Evolutionary conservation across 1,140 invertebrate species (phyloP).

Genomic region (Leptonema lineaticorne): DNA sequence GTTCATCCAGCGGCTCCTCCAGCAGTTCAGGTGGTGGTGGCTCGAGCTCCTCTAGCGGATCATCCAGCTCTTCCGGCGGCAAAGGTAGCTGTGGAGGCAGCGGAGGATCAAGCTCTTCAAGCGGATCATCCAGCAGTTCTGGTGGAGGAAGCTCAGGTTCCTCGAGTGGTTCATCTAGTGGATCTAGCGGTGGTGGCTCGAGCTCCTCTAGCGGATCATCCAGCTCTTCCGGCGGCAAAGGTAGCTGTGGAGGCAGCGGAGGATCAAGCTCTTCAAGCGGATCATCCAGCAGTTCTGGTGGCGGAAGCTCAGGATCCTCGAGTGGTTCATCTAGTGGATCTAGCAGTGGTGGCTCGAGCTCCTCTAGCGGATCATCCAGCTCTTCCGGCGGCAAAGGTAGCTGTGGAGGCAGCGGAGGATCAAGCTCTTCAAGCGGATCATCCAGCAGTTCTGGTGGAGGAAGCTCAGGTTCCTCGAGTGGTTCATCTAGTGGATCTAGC

Average conservation of each 20-base stretch:
- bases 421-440: background rate
- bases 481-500: background rate
- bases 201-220: background rate
- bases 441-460: background rate
- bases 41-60: background rate
- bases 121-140: background rate
- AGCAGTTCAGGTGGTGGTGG: background rate
- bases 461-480: background rate
- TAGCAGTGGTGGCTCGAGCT: no score
- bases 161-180: background rate
- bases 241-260: background rate
- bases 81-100: background rate
- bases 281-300: background rate
- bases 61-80: background rate
- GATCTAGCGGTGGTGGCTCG: background rate
- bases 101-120: background rate
- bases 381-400: background rate
- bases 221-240: background rate
- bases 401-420: background rate
- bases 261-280: background rate
- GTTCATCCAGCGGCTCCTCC: background rate
- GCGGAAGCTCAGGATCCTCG: background rate
- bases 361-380: background rate
- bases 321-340: background rate
- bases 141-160: background rate